Conservation (phyloP, 2,797 vertebrate genomes). For the Pseudopleuronectes americanus region DNA sequence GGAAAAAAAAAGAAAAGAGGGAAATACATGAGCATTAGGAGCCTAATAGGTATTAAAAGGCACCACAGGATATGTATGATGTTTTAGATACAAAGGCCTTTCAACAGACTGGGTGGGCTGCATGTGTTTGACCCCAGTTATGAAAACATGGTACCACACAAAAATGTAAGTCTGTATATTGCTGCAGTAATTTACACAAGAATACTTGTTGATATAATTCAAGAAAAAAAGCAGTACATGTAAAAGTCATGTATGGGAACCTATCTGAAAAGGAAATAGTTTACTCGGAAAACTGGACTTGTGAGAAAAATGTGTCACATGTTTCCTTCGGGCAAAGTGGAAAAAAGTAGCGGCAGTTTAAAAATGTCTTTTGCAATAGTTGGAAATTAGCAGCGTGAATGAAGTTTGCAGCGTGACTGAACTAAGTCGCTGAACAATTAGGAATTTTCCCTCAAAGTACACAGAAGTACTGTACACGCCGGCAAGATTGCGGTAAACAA, state of each 20-base stretch:
- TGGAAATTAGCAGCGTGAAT: background rate
- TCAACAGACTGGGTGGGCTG: constrained; percentile 80
- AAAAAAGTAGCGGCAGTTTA: background rate
- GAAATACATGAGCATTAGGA: constrained; percentile 59
- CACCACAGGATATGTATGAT: constrained; percentile 77
- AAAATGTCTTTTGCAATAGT: background rate
- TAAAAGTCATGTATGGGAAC: constrained; percentile 21
- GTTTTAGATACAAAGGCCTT: constrained; percentile 74
- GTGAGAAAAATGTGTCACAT: background rate
- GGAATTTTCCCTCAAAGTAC: constrained; percentile 52
- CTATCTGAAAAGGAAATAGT: constrained; percentile 18
- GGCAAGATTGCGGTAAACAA: constrained; percentile 79
- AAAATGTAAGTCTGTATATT: constrained; percentile 41
- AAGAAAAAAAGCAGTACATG: background rate
- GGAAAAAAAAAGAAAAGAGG: constrained; percentile 35
- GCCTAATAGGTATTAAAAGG: constrained; percentile 78
- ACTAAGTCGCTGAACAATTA: background rate
- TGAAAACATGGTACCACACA: constrained; percentile 63
- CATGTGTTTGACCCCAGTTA: constrained; percentile 74
- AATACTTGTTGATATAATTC: constrained; percentile 41
- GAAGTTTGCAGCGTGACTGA: background rate
- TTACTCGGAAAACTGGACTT: constrained; percentile 5
- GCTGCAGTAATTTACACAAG: constrained; percentile 20
- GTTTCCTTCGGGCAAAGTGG: background rate
- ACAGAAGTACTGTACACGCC: constrained; percentile 66